Conservation (phyloP, 2,888 invertebrate species). For the Microctonus brassicae region DNA sequence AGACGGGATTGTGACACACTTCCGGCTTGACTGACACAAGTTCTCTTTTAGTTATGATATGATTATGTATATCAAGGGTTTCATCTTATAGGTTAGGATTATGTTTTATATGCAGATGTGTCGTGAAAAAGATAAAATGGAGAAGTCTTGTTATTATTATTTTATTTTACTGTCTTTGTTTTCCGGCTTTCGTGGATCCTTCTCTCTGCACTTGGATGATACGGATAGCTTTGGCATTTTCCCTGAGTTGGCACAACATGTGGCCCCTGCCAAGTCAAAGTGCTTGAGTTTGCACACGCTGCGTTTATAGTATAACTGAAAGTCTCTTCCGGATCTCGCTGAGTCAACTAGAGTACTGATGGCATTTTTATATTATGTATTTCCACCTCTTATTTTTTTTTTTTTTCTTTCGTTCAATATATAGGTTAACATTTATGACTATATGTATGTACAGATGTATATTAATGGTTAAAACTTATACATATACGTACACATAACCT, state of each 20-base stretch:
- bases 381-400: conserved; percentile 30
- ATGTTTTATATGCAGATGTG: neutral
- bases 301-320: conserved; percentile 38
- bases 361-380: conserved; percentile 60
- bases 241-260: conserved; percentile 69
- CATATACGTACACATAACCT: too few relatives aligned
- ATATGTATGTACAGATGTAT: conserved; percentile 51
- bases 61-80: conserved; percentile 55
- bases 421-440: too few relatives aligned
- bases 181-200: conserved; percentile 33
- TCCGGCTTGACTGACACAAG: neutral
- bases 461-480: too few relatives aligned
- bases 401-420: neutral
- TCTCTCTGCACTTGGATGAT: conserved; percentile 54
- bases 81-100: conserved; percentile 48
- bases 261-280: conserved; percentile 62
- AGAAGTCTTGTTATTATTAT: conserved; percentile 39
- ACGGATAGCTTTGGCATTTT: conserved; percentile 60
- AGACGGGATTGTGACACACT: conserved; percentile 21
- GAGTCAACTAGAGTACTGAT: conserved; percentile 63
- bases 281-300: conserved; percentile 65
- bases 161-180: conserved; percentile 5
- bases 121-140: neutral
- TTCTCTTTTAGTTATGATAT: conserved; percentile 28
- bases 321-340: conserved; percentile 53